Conservation (phyloP, 2,888 invertebrate genomes). For the Himalopsyche anomala region DNA sequence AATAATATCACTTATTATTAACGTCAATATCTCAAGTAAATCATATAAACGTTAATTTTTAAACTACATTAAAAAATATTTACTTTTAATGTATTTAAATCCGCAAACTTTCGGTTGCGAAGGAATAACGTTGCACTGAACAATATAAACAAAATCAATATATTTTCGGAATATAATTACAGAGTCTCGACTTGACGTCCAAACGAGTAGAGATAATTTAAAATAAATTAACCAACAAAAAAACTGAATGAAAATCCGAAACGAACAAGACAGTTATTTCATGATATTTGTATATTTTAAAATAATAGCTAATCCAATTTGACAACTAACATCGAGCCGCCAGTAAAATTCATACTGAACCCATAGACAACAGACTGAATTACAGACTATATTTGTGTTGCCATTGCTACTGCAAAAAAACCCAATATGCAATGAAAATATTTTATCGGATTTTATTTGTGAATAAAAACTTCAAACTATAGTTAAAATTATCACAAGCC, state of each 20-base stretch:
- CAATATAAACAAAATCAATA: slow-evolving; percentile 60
- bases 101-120: slow-evolving; percentile 13
- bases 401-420: background rate
- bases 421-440: background rate
- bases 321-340: slow-evolving; percentile 59
- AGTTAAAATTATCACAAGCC: no score
- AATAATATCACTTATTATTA: slow-evolving; percentile 24
- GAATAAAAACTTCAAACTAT: no score
- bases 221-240: slow-evolving; percentile 51
- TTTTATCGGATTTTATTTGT: background rate
- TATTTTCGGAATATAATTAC: slow-evolving; percentile 47
- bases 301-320: slow-evolving; percentile 53
- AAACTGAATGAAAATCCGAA: slow-evolving; percentile 51
- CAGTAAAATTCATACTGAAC: slow-evolving; percentile 49
- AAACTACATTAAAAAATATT: background rate
- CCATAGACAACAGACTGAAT: background rate
- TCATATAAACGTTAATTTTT: background rate
- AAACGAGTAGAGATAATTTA: slow-evolving; percentile 48
- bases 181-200: slow-evolving; percentile 14
- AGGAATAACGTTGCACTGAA: slow-evolving; percentile 14
- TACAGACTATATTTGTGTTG: background rate
- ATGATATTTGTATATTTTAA: slow-evolving; percentile 52
- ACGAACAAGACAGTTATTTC: slow-evolving; percentile 53
- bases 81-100: slow-evolving; percentile 2
- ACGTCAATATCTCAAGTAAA: background rate